Conservation (phyloP, 2,797 vertebrate species). For the Allobates femoralis region DNA sequence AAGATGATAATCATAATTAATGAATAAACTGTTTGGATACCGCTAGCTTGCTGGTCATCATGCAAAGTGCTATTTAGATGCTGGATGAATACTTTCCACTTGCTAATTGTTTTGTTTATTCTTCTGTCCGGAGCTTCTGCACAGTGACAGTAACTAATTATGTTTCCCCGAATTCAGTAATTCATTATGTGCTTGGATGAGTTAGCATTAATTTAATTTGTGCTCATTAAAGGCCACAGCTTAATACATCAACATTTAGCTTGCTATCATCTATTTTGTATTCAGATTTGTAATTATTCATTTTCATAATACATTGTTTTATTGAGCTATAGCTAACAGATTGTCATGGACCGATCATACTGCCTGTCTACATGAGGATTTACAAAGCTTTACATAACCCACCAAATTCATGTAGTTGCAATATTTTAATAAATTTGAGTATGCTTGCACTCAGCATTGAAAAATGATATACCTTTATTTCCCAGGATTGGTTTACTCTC, state of each 20-base stretch:
- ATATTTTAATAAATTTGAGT: not conserved
- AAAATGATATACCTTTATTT: too few relatives aligned
- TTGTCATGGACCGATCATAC: not conserved
- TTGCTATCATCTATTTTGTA: slow-evolving; percentile 5
- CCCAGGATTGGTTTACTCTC: too few relatives aligned
- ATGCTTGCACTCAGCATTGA: too few relatives aligned
- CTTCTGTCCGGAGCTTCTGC: not conserved
- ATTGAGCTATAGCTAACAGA: not conserved
- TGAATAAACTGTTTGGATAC: not conserved
- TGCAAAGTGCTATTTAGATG: not conserved
- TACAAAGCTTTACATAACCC: not conserved
- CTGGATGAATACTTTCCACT: not conserved
- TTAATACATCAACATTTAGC: slow-evolving; percentile 33
- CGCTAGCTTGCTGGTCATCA: not conserved
- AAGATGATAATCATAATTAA: not conserved
- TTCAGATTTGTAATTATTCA: slow-evolving; percentile 36
- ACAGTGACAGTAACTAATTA: slow-evolving; percentile 32
- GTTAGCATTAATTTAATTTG: slow-evolving; percentile 42
- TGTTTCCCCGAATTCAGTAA: slow-evolving; percentile 29
- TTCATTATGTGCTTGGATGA: slow-evolving; percentile 28
- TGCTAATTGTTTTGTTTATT: slow-evolving; percentile 27
- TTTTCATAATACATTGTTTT: slow-evolving; percentile 12
- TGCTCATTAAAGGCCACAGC: slow-evolving; percentile 27
- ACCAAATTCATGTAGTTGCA: not conserved
- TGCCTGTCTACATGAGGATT: not conserved